Conservation (phyloP, 92 coral and sea anemone genomes). For the Zoanthus gigantus region DNA sequence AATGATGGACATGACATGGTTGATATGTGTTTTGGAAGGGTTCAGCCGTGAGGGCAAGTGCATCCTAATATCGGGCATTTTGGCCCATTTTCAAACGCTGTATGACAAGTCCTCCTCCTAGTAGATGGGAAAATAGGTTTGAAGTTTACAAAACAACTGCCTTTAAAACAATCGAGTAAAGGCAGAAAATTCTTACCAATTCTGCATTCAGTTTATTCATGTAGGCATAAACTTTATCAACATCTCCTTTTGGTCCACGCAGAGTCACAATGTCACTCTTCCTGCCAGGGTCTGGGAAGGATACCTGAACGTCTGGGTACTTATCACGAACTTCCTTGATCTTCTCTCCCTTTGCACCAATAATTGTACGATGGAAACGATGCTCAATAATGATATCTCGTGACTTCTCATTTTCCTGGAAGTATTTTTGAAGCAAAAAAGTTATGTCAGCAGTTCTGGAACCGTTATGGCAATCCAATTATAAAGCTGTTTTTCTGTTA, state of each 20-base stretch:
- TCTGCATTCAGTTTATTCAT: slow-evolving; percentile 93
- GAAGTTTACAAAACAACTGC: too few relatives aligned
- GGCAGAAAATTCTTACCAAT: slow-evolving; percentile 63
- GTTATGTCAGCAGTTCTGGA: background rate
- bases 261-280: slow-evolving; percentile 92
- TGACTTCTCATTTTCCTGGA: slow-evolving; percentile 91
- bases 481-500: too few relatives aligned
- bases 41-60: too few relatives aligned
- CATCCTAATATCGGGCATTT: too few relatives aligned
- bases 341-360: slow-evolving; percentile 94
- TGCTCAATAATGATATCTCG: slow-evolving; percentile 93
- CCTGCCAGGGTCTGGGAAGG: slow-evolving; percentile 93
- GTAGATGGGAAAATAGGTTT: too few relatives aligned
- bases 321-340: slow-evolving; percentile 93
- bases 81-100: too few relatives aligned
- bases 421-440: background rate
- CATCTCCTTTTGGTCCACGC: slow-evolving; percentile 95
- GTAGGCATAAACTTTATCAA: slow-evolving; percentile 89
- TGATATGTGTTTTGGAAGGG: too few relatives aligned
- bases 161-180: too few relatives aligned
- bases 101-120: too few relatives aligned
- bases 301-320: slow-evolving; percentile 93
- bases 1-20: too few relatives aligned
- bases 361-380: slow-evolving; percentile 95
- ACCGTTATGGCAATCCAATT: too few relatives aligned